Evolutionary conservation across 2,888 invertebrate species (phyloP), one percentile per base, ranked within the genome.

Genomic region (Dicyrtomina minuta): DNA sequence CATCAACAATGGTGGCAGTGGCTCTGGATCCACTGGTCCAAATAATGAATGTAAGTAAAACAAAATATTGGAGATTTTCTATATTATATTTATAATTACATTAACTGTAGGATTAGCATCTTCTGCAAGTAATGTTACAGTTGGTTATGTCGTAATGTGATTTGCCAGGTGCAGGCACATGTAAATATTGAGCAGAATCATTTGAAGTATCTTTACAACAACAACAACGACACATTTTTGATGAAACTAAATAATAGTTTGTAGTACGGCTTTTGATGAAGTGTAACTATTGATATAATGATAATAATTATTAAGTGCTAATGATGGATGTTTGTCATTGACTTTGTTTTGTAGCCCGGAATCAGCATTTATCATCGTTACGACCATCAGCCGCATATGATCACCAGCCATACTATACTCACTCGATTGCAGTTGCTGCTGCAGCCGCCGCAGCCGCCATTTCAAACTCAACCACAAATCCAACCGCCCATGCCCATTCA

Each of bases 401-500:
- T 27, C 68, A 68, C 43, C 68, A 68, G 53, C 68, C 68, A 55
- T 68, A 68, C 41, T 68, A 68, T 51, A 44, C 67, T 55, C 20
- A 15, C 44, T 43, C 62, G 12, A 59, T 59, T 33, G 33, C 33
- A 33, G 33, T 8, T 5, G 59, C 67, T 17, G 66, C 67, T 15
- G 49, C 60, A 27, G 53, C 51, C 22, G 68, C 68, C 8, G 43
- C 61, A 62, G 59, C 49, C 26, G 59, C 59, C 58, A 51, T 56
- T 17, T 56, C 56, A 43, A 56, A 56, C 41, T 41, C 43, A 43
- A 27, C 27, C 20, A 61, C 51, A 39, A 68, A 61, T 55, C 61
- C 68, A 60, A 60, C 68, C 68, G 68, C 68, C 68, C 68, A 68
- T 62, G 68, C 68, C 68, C 68, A 68, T 62, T 26, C 58, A 44